These are phyloP conservation scores for Plecturocebus donacophilus DNA, from an alignment of 2,113 vertebrate species.

Conservation along the genomic window DNA sequence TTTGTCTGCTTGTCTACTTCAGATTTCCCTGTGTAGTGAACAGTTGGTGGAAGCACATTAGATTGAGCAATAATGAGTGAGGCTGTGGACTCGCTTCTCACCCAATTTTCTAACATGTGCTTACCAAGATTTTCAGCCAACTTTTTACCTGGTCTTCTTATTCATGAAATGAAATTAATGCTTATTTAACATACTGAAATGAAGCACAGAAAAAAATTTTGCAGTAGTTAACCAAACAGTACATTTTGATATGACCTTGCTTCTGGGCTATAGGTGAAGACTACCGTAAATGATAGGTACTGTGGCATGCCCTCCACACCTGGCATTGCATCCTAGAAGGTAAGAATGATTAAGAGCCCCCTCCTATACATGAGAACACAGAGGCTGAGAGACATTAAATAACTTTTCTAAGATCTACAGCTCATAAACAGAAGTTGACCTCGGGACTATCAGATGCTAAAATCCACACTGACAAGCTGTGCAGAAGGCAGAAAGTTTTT, in stretches of 20 bases:
- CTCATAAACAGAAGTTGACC: not conserved
- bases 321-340: not conserved
- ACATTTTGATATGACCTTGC: not conserved
- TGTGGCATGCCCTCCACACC: not conserved
- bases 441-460: not conserved
- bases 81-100: not conserved
- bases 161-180: not conserved
- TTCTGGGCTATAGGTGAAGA: not conserved
- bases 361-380: rapidly evolving
- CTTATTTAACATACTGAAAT: not conserved
- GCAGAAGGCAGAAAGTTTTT: not conserved
- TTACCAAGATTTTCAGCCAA: not conserved
- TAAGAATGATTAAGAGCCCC: not conserved
- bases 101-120: not conserved
- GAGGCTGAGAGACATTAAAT: not conserved
- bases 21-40: not conserved
- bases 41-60: not conserved
- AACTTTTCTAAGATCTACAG: not conserved
- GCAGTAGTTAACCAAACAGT: not conserved
- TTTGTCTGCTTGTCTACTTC: not conserved
- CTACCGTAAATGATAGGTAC: not conserved
- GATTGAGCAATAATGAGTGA: not conserved
- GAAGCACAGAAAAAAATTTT: not conserved
- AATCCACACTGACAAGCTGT: not conserved
- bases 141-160: not conserved